Evolutionary conservation across 2,797 vertebrate genomes (phyloP), one percentile per base, ranked within the genome.

Genomic region (Iguana delicatissima): DNA sequence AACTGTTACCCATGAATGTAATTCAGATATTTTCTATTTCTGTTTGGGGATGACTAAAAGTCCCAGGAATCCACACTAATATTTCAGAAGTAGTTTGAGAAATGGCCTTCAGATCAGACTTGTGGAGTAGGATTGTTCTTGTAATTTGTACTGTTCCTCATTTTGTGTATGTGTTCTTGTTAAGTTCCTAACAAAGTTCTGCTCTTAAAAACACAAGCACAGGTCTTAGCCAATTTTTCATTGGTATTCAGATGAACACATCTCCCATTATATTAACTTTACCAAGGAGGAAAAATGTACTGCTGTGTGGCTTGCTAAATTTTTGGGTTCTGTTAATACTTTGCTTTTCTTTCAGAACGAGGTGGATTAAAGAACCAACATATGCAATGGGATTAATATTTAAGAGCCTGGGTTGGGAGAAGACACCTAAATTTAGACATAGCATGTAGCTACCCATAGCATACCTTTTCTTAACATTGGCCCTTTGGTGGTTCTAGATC

Each of bases 1-100:
- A 35, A 18, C 62, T 69, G n/a, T 69, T 50, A 38, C 55, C 29
- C 7, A 9, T 57, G 38, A 8, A 77, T 77, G 35, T 62, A 77
- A 26, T 42, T 73, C 50, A 85, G 9, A 6, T 50, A 29, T 69
- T 50, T 35, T n/a, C n/a, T 46, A 35, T 80, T 69, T 32, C 79
- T 8, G 12, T 87, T 52, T 87, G 16, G 0, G 46, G 24, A 52
- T 80, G 76, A 29, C 35, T 57, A 29, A 77, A 86, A 5, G 12
- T 64, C 26, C 29, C 10, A 24, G 69, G 42, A 80, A 46, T 52
- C 77, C 22, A 26, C 59, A 20, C 46, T 14, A n/a, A 12, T 87
- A 14, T 64, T 87, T 87, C 85, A 87, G 59, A 80, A 87, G 38
- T 79, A 76, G 22, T n/a, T 80, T 87, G 38, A 64, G 26, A 26